Evolutionary conservation across 37 sponge, comb jelly and placozoan genomes (phyloP).

Genomic region (Mnemiopsis leidyi): DNA sequence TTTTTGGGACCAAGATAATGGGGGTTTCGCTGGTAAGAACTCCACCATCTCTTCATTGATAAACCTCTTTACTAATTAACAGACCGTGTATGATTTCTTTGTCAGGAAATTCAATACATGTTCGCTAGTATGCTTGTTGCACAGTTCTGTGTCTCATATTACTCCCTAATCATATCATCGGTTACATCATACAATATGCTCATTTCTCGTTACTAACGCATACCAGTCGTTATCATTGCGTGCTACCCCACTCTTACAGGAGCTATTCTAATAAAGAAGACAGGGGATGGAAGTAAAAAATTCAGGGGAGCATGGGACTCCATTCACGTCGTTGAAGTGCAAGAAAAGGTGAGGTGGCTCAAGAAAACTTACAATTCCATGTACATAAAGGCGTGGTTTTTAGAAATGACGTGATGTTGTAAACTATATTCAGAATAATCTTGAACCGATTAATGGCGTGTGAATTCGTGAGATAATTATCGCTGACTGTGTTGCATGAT

Average conservation of each 20-base stretch:
- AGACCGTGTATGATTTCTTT: no score
- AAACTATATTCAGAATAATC: no score
- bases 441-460: no score
- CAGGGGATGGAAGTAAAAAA: constrained; percentile 83
- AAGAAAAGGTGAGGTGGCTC: constrained; percentile 54
- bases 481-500: no score
- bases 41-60: not conserved
- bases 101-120: no score
- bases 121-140: no score
- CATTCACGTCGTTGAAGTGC: constrained; percentile 94
- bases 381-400: no score
- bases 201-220: not conserved
- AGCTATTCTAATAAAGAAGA: constrained; percentile 92
- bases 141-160: no score
- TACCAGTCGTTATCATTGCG: not conserved
- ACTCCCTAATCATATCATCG: not conserved
- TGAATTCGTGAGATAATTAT: no score
- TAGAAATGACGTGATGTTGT: no score
- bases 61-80: no score
- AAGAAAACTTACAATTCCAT: no score
- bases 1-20: constrained; percentile 96
- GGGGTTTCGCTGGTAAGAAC: constrained; percentile 55
- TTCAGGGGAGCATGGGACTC: constrained; percentile 99
- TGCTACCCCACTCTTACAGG: constrained; percentile 71
- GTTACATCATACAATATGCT: not conserved